Percentiles rank a stretch among this genome's conserved stretches.
These are phyloP conservation scores for Galagoides demidoff DNA, from an alignment of 2,797 vertebrate species.

Conservation along the genomic window DNA sequence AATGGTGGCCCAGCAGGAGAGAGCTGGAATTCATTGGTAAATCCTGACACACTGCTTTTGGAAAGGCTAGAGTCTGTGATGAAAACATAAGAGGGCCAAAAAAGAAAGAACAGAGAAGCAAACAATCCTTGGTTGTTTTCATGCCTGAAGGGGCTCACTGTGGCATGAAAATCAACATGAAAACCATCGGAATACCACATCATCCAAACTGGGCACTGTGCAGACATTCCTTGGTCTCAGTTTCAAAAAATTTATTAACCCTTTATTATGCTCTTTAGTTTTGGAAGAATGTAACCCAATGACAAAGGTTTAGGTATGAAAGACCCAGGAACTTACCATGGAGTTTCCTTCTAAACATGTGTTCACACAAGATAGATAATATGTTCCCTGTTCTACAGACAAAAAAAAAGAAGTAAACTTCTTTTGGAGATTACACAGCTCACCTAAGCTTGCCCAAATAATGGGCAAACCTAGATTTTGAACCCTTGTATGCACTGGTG, in stretches of 20 bases:
- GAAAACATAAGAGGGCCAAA: constrained; percentile 51
- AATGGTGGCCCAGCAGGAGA: neutral
- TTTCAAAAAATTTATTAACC: constrained; percentile 67
- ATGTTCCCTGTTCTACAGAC: neutral
- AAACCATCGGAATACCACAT: constrained; percentile 62
- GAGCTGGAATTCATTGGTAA: neutral
- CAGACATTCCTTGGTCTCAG: constrained; percentile 39
- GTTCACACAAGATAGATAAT: neutral
- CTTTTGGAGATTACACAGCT: neutral
- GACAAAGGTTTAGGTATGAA: neutral
- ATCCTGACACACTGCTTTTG: constrained; percentile 27
- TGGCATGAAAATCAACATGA: constrained; percentile 64
- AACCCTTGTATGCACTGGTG: neutral
- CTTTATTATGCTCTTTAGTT: constrained; percentile 43
- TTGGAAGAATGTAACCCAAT: constrained; percentile 22
- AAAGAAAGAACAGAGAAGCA: constrained; percentile 67
- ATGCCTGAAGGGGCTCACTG: constrained; percentile 52
- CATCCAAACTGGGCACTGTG: neutral
- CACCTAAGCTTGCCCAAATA: neutral
- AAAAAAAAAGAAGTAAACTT: neutral
- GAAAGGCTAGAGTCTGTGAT: constrained; percentile 29
- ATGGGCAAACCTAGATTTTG: neutral
- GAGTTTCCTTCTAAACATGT: neutral
- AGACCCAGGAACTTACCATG: neutral
- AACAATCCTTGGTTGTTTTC: constrained; percentile 68